Base-by-base conservation (phyloP, 2,888 invertebrate genomes). In the Eilema depressum region DNA sequence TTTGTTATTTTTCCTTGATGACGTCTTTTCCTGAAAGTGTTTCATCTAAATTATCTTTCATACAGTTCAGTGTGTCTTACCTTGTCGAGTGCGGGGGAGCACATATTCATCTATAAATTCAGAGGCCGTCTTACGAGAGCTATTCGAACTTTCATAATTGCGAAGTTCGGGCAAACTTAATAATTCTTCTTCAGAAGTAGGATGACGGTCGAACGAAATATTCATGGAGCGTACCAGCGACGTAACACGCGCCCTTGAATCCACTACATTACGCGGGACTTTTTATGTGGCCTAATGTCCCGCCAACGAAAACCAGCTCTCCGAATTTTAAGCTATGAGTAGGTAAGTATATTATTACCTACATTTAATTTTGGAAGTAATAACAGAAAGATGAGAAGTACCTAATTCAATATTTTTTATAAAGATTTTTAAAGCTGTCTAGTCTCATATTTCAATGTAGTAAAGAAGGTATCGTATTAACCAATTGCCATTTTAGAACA, bases 91-190 rank as follows among this genome's bases (percentile, higher is more conserved):
- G 80, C 81, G 78, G 85, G 88, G 86, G 88, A 91, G 89, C 93
- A 93, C 90, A 94, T 86, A 94, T 92, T 93, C 93, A 92, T 93
- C 93, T 95, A 95, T 94, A 94, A 95, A 95, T 95, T 95, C 95
- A 92, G 94, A 88, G 89, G 89, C 91, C 94, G 95, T 94, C 94
- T 93, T 93, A 89, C 87, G 88, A 92, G 94, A 94, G 95, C 94
- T 94, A 94, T 95, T 94, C 93, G 93, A 95, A 95, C 94, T 95
- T 94, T 94, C 95, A 95, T 95, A 95, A 95, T 95, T 95, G 94
- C 94, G 90, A 94, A 95, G 95, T 95, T 95, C 90, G 92, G 89
- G 84, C 89, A 92, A 95, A 95, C 93, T 95, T 95, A 95, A 95
- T 95, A 95, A 95, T 95, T 95, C 95, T 95, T 95, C 95, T 94